Evolutionary conservation across 1,140 invertebrate species (phyloP), one percentile per base, ranked within the genome.

Genomic region (Pseudomyrmex gracilis): DNA sequence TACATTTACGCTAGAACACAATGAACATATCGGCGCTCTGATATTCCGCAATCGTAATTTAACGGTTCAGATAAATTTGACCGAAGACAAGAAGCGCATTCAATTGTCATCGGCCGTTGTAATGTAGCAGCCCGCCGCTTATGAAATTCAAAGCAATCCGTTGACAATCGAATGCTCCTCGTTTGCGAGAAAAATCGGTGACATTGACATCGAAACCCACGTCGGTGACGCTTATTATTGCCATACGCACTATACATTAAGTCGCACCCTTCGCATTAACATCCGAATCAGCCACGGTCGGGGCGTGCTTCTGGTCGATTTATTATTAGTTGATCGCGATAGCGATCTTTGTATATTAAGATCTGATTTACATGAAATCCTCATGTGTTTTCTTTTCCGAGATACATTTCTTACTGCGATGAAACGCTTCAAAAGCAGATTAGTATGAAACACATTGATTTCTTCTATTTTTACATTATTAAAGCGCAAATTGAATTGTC

Each of bases 231-330:
- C 68, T 82, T 82, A 82, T 82, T 82, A 82, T 82, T 82, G 43
- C 71, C 49, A 63, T 82, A 57, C 22, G 63, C 76, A 70, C 70
- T 71, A 78, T 71, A 80, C 34, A 34, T 34, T 80, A 70, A 74
- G 68, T 58, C 71, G 61, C 82, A 84, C 83, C 83, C 67, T 84
- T 64, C 57, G 67, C 76, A 84, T 84, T 84, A 84, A 67, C 74
- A 84, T 84, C 45, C 83, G 76, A 84, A 84, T 84, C 63, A 58
- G 70, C 34, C 20, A 47, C 53, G 57, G 45, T 64, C 34, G 83
- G 84, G 84, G 84, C 84, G 84, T 85, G 78, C 83, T 85, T 83
- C 68, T n/a, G 47, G 49, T 58, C 84, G 78, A 85, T 85, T 85
- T 85, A 84, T 84, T 84, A 83, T 34, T 34, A 34, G 63, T 77